These are phyloP conservation scores for Madoqua kirkii DNA, from an alignment of 2,113 vertebrate genomes.

Conservation along the genomic window DNA sequence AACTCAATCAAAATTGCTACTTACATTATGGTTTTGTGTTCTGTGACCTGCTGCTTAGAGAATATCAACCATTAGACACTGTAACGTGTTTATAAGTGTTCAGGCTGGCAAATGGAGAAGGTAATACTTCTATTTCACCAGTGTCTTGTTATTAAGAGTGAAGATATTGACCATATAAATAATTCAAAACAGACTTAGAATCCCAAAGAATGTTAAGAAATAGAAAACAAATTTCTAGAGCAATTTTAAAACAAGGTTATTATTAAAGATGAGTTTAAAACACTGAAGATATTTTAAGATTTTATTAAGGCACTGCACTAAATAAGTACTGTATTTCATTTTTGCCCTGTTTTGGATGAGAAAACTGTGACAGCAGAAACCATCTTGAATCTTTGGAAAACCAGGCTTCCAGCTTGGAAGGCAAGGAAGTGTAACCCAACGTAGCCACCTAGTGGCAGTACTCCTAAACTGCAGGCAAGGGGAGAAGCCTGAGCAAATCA, in stretches of 20 bases:
- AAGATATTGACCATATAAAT: slow-evolving; percentile 19
- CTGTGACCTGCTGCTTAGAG: not conserved
- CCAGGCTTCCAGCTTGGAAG: not conserved
- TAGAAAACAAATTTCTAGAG: slow-evolving; percentile 4
- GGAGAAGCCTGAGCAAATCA: not conserved
- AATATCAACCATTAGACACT: not conserved
- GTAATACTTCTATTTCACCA: not conserved
- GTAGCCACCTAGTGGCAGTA: slow-evolving; percentile 49
- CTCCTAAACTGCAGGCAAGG: slow-evolving; percentile 37
- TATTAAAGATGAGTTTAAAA: not conserved
- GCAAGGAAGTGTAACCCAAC: not conserved
- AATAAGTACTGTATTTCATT: not conserved
- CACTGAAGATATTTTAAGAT: not conserved
- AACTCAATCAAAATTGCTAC: not conserved
- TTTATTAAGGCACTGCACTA: not conserved
- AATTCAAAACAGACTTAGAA: not conserved
- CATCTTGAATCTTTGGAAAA: slow-evolving; percentile 24
- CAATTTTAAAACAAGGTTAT: not conserved
- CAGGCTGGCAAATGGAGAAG: not conserved
- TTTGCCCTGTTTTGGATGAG: not conserved
- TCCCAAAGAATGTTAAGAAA: not conserved
- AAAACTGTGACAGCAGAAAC: not conserved
- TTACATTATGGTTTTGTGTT: not conserved
- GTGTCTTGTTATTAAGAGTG: not conserved
- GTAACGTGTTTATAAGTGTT: not conserved